Conservation (phyloP, 2,113 vertebrate genomes). For the Dasyprocta punctata region DNA sequence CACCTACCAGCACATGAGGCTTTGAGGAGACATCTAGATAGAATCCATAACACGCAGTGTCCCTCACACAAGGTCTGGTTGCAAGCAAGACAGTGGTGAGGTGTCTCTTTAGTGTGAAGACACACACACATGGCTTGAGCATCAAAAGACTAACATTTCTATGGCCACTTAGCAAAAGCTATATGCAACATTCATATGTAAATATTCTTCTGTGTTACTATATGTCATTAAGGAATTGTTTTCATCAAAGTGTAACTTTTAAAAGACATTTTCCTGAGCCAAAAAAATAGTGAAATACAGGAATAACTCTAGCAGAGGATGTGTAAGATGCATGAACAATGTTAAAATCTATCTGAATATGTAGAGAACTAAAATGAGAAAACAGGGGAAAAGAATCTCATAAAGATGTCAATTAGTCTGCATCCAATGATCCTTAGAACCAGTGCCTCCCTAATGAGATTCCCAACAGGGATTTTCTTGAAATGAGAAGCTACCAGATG, state of each 20-base stretch:
- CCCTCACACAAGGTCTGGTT: neutral
- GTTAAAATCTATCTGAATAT: neutral
- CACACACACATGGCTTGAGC: neutral
- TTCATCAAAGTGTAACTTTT: neutral
- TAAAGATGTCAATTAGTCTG: neutral
- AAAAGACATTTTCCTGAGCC: neutral
- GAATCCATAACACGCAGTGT: neutral
- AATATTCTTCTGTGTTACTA: neutral
- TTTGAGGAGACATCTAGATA: too few species aligned
- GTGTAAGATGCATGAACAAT: neutral
- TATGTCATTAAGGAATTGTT: neutral
- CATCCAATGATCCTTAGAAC: too few species aligned
- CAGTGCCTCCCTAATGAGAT: neutral
- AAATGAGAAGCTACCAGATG: neutral
- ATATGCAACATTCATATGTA: neutral
- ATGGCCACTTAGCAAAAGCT: neutral
- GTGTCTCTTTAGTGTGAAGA: neutral
- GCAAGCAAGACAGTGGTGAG: neutral
- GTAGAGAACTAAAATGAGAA: accelerated
- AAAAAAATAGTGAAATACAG: neutral
- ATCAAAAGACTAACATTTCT: neutral
- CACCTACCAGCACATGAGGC: too few species aligned
- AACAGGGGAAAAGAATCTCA: neutral
- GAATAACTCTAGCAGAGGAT: neutral
- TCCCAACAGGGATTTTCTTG: neutral